A percentile compares a stretch with the other conserved stretches of the same genome.
These are phyloP conservation scores for Ganaspis sp. DNA, from an alignment of 1,140 invertebrate genomes.

Conservation along the genomic window DNA sequence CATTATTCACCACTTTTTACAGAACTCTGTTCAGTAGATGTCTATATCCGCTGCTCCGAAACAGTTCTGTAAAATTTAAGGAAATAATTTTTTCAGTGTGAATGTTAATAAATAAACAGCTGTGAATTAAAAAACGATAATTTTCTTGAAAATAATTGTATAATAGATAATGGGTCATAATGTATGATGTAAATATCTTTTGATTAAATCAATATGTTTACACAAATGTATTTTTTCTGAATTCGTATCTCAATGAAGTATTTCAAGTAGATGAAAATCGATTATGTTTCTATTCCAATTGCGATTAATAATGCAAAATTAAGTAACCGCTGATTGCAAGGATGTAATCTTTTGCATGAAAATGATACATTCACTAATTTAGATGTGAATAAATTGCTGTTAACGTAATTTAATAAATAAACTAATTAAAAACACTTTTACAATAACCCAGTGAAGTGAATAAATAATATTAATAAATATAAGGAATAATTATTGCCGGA, in stretches of 20 bases:
- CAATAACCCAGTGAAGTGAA: too few relatives aligned
- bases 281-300: slow-evolving; percentile 21
- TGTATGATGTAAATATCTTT: background rate
- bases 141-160: background rate
- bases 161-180: slow-evolving; percentile 2
- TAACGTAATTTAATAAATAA: too few relatives aligned
- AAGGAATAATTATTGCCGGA: too few relatives aligned
- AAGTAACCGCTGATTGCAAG: slow-evolving; percentile 9
- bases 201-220: background rate
- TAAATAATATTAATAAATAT: too few relatives aligned
- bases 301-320: slow-evolving; percentile 40
- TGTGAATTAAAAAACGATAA: background rate
- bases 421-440: too few relatives aligned
- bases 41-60: too few relatives aligned
- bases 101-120: background rate
- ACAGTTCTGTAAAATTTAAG: too few relatives aligned
- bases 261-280: background rate
- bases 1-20: too few relatives aligned
- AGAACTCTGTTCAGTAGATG: too few relatives aligned
- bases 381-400: too few relatives aligned
- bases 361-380: too few relatives aligned
- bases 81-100: too few relatives aligned
- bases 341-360: background rate
- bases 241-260: background rate
- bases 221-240: background rate